These are phyloP conservation scores for Vulpes vulpes DNA, from an alignment of 2,113 vertebrate species.

Conservation along the genomic window DNA sequence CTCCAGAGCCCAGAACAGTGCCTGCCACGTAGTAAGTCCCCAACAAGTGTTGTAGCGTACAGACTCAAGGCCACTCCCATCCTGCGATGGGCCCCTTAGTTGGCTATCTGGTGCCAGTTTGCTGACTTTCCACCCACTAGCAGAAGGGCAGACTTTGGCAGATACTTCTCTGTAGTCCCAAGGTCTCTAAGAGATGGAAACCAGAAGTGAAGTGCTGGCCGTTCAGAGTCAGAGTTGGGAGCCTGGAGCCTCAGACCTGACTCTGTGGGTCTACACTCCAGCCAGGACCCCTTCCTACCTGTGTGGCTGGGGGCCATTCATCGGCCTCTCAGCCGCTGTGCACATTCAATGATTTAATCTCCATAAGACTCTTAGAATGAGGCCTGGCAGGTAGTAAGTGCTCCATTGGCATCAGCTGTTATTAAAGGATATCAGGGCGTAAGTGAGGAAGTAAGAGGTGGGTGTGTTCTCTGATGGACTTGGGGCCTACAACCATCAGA, in stretches of 20 bases:
- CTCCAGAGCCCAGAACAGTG: not conserved
- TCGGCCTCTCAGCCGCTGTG: not conserved
- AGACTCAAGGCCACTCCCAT: not conserved
- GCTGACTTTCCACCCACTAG: not conserved
- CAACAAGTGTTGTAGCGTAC: not conserved
- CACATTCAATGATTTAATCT: not conserved
- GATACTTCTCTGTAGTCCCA: not conserved
- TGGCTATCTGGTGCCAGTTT: not conserved
- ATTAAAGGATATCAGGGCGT: not conserved
- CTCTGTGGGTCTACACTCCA: not conserved
- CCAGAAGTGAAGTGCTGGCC: not conserved
- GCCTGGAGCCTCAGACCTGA: not conserved
- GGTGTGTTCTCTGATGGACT: not conserved
- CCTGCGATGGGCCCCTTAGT: not conserved
- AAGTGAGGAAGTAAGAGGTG: not conserved
- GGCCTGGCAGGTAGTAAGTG: not conserved
- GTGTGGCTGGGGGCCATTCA: fast-evolving
- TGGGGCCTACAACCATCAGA: not conserved
- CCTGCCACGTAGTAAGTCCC: not conserved
- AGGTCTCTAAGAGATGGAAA: not conserved
- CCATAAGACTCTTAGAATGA: not conserved
- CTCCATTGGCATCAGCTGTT: not conserved
- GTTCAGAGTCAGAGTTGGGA: not conserved
- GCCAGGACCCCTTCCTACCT: not conserved
- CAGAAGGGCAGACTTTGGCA: not conserved